Conservation (phyloP, 35 echinoderm and acorn worm genomes). For the Anneissia japonica region DNA sequence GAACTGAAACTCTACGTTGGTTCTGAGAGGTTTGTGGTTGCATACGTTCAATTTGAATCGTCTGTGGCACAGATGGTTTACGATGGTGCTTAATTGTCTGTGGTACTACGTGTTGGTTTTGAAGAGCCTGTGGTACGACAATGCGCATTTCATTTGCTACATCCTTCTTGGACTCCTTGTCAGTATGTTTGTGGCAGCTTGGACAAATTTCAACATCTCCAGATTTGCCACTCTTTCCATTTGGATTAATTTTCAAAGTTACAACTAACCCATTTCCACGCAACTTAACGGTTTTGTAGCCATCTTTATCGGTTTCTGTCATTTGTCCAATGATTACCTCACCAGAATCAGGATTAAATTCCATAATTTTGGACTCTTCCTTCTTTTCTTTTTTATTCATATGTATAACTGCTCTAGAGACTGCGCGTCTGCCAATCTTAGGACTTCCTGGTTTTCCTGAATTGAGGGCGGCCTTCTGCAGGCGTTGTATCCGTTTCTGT, state of each 20-base stretch:
- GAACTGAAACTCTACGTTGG: background rate
- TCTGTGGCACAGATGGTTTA: background rate
- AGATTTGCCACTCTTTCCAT: background rate
- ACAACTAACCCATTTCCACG: background rate
- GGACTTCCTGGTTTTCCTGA: background rate
- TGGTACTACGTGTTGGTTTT: background rate
- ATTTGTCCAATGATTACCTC: background rate
- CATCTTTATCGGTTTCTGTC: background rate
- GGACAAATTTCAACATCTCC: background rate
- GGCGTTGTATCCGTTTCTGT: background rate
- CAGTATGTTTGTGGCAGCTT: background rate
- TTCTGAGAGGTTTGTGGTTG: background rate
- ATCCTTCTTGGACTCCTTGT: background rate
- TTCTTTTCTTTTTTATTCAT: background rate
- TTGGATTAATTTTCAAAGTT: background rate
- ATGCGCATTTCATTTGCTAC: background rate
- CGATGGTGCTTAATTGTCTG: background rate
- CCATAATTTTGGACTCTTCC: background rate
- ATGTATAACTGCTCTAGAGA: background rate
- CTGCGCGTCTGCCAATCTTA: background rate
- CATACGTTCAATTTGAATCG: background rate
- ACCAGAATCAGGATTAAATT: background rate
- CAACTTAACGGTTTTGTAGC: background rate
- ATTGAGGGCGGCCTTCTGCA: background rate
- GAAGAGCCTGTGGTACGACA: background rate